Evolutionary conservation across 2,888 invertebrate genomes (phyloP), one percentile per base, ranked within the genome.

Genomic region (Adelognathus sp.): DNA sequence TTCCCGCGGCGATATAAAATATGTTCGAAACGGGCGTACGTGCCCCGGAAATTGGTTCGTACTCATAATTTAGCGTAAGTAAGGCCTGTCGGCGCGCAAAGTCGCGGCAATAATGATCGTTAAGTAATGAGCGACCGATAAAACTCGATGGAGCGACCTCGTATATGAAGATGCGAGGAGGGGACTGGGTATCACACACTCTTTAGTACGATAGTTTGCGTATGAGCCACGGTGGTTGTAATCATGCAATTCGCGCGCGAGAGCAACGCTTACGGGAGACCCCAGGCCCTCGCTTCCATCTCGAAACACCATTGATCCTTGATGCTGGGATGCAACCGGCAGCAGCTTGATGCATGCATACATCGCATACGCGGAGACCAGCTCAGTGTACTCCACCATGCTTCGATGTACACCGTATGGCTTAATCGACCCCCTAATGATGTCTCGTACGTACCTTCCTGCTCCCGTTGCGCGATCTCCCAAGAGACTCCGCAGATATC

Each of bases 41-140:
- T 76, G 80, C 72, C 52, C 83, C 85, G 87, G 89, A 90, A 88
- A 90, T 90, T 88, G 86, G 85, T 83, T 86, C 85, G 85, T 60
- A 67, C 77, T 85, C 86, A 83, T 88, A 88, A 90, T 88, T 87
- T 86, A 84, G 80, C 72, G 73, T 85, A 84, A 86, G 84, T 83
- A 86, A 21, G 79, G 81, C 78, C 31, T 36, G 36, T 36, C 82
- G 72, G 83, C 85, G 88, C 85, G 85, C 83, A 85, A 88, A 88
- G 87, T 90, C 88, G 87, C 86, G 86, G 86, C 85, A 86, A 88
- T 90, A 88, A 89, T 86, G 88, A 87, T 83, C 82, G 83, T 84
- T 88, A 89, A 89, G 87, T 88, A 88, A 88, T 86, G 88, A 89
- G 84, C 82, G 75, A 81, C 58, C 76, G 75, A 72, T 79, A 75